Evolutionary conservation across 2,888 invertebrate genomes (phyloP), one percentile per base, ranked within the genome.

Genomic region (Phaonia tiefii): DNA sequence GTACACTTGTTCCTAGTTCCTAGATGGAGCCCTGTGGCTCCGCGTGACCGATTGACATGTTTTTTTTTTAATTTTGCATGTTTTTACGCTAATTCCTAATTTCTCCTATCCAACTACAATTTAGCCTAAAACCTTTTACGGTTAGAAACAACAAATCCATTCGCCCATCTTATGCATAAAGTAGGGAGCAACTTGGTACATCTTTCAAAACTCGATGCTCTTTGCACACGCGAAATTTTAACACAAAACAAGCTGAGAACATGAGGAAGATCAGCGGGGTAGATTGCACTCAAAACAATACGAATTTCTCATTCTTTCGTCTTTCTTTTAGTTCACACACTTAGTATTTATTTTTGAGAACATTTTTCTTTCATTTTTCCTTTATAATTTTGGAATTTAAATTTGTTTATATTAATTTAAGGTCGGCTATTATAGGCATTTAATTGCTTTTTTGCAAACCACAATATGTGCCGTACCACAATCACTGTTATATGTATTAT

Each of bases 171-270:
- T n/a, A n/a, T n/a, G n/a, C n/a, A n/a, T n/a, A n/a, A n/a, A 75
- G 31, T 60, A 17, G n/a, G 8, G 15, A 3, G 31, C 39, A 22
- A 26, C 2, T 22, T 22, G 54, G 46, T 22, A 20, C 46, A 58
- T 46, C 17, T 37, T 5, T 11, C 22, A 17, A 37, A 17, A 72
- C 63, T 58, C 20, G 42, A 22, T 7, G 11, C 51, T 17, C 71
- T 72, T 58, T 66, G 25, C 79, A 75, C 79, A 75, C 71, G 75
- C 75, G 22, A 65, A 25, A 56, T 60, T 60, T 20, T 37, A 42
- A 26, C 25, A 42, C 7, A 69, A 39, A 44, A 26, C 17, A 42
- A 5, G 63, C 37, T 31, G 51, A 42, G 58, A 70, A 58, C 44
- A 65, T 60, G 39, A 56, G 26, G 22, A 58, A 49, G 39, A 65